Percentiles rank a stretch among this genome's conserved stretches.
Evolutionary conservation across 2,888 invertebrate genomes (phyloP).

Genomic region (Pachydiplax longipennis): DNA sequence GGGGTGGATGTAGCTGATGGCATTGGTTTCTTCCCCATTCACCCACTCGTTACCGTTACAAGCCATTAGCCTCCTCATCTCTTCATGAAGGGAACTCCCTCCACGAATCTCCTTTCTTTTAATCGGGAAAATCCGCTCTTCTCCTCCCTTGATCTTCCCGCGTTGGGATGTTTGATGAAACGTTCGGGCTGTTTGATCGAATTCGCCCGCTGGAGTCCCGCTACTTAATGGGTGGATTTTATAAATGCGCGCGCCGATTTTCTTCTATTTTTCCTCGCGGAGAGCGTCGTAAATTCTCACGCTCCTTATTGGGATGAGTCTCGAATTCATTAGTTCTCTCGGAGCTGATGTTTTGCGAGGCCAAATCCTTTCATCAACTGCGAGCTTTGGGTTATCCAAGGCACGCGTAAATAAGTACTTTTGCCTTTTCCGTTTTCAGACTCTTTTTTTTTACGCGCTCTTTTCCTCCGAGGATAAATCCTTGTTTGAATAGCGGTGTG

Average conservation of each 20-base stretch:
- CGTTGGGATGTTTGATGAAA: neutral
- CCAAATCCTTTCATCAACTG: neutral
- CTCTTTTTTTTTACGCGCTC: neutral
- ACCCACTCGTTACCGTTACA: slow-evolving; percentile 26
- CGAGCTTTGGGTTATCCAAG: neutral
- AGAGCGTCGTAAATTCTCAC: neutral
- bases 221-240: neutral
- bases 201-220: neutral
- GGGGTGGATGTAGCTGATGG: neutral
- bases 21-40: slow-evolving; percentile 5
- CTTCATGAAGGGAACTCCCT: neutral
- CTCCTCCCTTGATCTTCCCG: neutral
- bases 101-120: slow-evolving; percentile 5
- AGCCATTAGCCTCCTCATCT: slow-evolving; percentile 37
- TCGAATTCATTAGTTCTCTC: neutral
- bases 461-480: neutral
- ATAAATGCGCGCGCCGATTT: neutral
- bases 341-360: neutral
- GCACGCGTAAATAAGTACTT: neutral
- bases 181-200: neutral
- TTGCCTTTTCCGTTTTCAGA: neutral
- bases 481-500: neutral
- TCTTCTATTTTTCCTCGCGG: neutral
- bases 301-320: neutral
- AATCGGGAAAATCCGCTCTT: slow-evolving; percentile 10